phyloP scores from a whole-genome alignment of 53 echinoderm and acorn worm genomes.

The Luidia sarsii region DNA sequence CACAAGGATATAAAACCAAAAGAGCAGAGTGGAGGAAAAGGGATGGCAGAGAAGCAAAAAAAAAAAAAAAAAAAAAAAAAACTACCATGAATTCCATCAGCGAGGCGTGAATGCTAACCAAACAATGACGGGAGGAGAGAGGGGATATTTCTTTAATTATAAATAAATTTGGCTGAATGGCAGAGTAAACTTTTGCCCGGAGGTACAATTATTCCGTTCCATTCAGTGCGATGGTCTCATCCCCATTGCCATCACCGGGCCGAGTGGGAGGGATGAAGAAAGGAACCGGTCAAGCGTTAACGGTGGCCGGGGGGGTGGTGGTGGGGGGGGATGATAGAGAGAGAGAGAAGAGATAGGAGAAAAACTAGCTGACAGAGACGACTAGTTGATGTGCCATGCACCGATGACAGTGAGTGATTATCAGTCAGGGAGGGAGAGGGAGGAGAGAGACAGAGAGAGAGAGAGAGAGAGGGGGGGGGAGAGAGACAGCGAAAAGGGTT shows the following conservation, averaged over 20 bases:
- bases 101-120: conserved; percentile 58
- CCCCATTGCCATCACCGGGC: conserved; percentile 1
- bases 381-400: too few species aligned
- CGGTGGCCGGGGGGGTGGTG: background rate
- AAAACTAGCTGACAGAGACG: too few species aligned
- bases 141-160: conserved; percentile 61
- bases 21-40: background rate
- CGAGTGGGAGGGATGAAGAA: background rate
- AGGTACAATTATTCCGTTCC: conserved; percentile 63
- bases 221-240: conserved; percentile 1
- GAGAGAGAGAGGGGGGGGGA: background rate
- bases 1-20: conserved; percentile 6
- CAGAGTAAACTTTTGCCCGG: conserved; percentile 66
- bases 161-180: conserved; percentile 74
- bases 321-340: background rate
- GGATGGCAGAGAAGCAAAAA: background rate
- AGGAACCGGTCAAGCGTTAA: conserved; percentile 9
- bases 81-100: conserved; percentile 61
- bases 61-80: background rate
- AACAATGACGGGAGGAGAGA: conserved; percentile 38
- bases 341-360: background rate
- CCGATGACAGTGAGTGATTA: too few species aligned
- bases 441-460: too few species aligned
- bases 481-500: background rate
- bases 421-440: background rate